A percentile compares a stretch with the other conserved stretches of the same genome.
Conservation (phyloP, 2,888 invertebrate species). For the Harpagoxenus sublaevis region DNA sequence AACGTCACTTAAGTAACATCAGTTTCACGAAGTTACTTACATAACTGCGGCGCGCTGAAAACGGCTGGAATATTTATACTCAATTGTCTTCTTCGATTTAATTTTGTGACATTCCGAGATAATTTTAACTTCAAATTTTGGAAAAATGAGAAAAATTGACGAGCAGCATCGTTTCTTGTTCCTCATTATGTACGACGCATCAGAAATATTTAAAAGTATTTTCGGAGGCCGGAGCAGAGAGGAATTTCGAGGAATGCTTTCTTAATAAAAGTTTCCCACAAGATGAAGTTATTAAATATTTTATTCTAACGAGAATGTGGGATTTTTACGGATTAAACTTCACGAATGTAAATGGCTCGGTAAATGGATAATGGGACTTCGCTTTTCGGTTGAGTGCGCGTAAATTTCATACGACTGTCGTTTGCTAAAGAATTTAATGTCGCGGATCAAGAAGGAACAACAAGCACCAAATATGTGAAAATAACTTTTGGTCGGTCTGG, state of each 20-base stretch:
- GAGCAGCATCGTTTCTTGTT: not conserved
- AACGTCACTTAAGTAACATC: not conserved
- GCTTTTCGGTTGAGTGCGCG: not conserved
- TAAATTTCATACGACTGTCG: not conserved
- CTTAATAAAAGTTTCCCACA: not conserved
- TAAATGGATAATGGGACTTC: not conserved
- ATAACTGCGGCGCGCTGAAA: not conserved
- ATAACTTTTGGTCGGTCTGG: not conserved
- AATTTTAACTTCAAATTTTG: not conserved
- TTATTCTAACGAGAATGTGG: not conserved
- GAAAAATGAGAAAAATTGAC: not conserved
- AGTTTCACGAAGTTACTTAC: conserved; percentile 8
- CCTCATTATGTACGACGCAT: not conserved
- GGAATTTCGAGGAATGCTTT: not conserved
- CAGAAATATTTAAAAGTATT: not conserved
- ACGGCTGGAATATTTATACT: not conserved
- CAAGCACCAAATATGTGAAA: not conserved
- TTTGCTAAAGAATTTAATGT: not conserved
- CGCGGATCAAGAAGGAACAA: not conserved
- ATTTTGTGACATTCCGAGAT: not conserved
- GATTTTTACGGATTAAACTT: not conserved
- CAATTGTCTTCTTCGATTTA: not conserved
- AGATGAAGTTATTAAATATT: not conserved
- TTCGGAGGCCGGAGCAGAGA: not conserved
- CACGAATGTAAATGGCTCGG: not conserved